These are phyloP conservation scores for Capricornis sumatraensis DNA, from an alignment of 2,113 vertebrate species.

Conservation along the genomic window DNA sequence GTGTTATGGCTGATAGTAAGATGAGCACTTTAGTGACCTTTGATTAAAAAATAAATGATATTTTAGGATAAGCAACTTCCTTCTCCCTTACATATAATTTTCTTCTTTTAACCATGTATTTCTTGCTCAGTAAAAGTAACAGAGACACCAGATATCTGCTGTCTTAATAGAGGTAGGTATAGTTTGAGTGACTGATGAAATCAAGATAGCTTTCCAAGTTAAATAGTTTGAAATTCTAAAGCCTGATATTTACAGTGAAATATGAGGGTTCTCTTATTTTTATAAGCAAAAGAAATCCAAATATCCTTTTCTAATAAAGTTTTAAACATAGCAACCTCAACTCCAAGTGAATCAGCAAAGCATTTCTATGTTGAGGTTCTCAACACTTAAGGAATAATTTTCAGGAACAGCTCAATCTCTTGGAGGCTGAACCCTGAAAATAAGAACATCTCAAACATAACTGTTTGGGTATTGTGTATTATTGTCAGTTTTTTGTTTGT, in stretches of 20 bases:
- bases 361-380: not conserved
- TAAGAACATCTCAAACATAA: not conserved
- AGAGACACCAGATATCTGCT: not conserved
- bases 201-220: not conserved
- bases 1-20: not conserved
- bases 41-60: not conserved
- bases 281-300: slow-evolving; percentile 2
- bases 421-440: not conserved
- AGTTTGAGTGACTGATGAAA: not conserved
- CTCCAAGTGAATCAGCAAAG: not conserved
- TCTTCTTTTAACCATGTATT: not conserved
- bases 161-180: not conserved
- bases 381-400: not conserved
- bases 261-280: not conserved
- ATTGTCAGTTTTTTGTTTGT: not conserved
- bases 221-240: slow-evolving; percentile 17
- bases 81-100: not conserved
- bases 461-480: not conserved
- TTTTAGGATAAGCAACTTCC: not conserved
- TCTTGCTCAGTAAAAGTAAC: not conserved
- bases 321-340: not conserved
- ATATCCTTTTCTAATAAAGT: not conserved
- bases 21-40: not conserved
- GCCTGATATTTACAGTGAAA: not conserved
- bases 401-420: not conserved